Evolutionary conservation across 2,888 invertebrate genomes (phyloP).

Genomic region (Harpalus rubripes): DNA sequence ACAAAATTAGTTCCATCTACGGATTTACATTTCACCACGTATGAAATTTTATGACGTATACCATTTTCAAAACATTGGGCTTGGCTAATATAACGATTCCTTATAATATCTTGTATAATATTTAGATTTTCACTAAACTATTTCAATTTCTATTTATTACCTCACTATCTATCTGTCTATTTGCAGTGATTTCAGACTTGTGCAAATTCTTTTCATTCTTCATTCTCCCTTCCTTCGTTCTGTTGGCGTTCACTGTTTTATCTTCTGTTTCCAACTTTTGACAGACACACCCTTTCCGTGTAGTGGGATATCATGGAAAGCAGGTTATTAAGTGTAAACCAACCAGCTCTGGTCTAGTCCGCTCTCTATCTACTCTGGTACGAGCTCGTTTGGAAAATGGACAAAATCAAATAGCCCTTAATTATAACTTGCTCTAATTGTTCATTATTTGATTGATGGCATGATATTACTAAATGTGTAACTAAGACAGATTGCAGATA

Average conservation of each 20-base stretch:
- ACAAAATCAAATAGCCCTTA: conserved; percentile 43
- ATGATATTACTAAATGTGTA: conserved; percentile 30
- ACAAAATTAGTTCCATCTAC: too few relatives aligned
- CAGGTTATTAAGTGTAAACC: conserved; percentile 65
- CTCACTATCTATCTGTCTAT: too few relatives aligned
- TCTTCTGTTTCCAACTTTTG: conserved; percentile 51
- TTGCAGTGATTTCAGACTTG: background rate
- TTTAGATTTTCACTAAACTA: too few relatives aligned
- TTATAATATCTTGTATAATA: too few relatives aligned
- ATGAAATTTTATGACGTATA: too few relatives aligned
- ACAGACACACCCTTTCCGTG: conserved; percentile 66
- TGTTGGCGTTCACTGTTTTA: conserved; percentile 20
- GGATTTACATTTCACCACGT: too few relatives aligned
- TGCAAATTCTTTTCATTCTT: background rate
- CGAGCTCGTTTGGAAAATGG: conserved; percentile 35
- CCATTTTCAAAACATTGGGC: too few relatives aligned
- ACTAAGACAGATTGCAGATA: conserved; percentile 7
- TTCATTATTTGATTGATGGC: conserved; percentile 44
- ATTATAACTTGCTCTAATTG: conserved; percentile 29
- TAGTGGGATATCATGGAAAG: conserved; percentile 64
- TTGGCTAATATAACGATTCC: too few relatives aligned
- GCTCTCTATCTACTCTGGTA: conserved; percentile 14
- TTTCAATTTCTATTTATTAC: too few relatives aligned
- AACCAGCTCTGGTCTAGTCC: conserved; percentile 8
- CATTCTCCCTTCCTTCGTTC: background rate